Evolutionary conservation across 2,113 vertebrate species (phyloP).

Genomic region (Hemibagrus wyckioides): DNA sequence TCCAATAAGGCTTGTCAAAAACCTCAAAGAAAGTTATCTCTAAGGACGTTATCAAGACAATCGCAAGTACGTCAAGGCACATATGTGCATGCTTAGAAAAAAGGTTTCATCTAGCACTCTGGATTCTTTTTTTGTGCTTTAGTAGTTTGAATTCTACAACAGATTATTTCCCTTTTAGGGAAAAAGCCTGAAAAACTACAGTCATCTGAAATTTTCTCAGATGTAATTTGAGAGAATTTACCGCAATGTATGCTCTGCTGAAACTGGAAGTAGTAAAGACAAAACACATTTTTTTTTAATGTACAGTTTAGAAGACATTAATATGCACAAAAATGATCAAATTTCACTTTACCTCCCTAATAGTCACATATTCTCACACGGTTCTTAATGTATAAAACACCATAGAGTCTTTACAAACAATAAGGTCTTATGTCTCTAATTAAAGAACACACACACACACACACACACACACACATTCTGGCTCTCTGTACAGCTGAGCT

Average conservation of each 20-base stretch:
- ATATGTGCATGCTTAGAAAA: slow-evolving; percentile 8
- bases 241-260: not conserved
- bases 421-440: slow-evolving; percentile 33
- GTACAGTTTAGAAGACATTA: not conserved
- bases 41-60: not conserved
- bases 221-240: not conserved
- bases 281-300: not conserved
- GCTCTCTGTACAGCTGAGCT: slow-evolving; percentile 7
- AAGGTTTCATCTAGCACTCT: not conserved
- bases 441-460: slow-evolving; percentile 20
- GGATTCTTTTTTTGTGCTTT: not conserved
- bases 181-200: not conserved
- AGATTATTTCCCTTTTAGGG: not conserved
- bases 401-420: slow-evolving; percentile 30
- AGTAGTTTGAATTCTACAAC: not conserved
- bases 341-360: not conserved
- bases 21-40: not conserved
- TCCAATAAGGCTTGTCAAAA: not conserved
- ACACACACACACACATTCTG: slow-evolving; percentile 16
- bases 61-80: not conserved
- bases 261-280: not conserved
- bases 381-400: not conserved
- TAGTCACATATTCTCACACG: too few relatives aligned
- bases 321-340: not conserved
- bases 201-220: not conserved